Percentiles rank a stretch among this genome's conserved stretches.
These are phyloP conservation scores for Amblyopsis rosae DNA, from an alignment of 2,113 vertebrate species.

Conservation along the genomic window DNA sequence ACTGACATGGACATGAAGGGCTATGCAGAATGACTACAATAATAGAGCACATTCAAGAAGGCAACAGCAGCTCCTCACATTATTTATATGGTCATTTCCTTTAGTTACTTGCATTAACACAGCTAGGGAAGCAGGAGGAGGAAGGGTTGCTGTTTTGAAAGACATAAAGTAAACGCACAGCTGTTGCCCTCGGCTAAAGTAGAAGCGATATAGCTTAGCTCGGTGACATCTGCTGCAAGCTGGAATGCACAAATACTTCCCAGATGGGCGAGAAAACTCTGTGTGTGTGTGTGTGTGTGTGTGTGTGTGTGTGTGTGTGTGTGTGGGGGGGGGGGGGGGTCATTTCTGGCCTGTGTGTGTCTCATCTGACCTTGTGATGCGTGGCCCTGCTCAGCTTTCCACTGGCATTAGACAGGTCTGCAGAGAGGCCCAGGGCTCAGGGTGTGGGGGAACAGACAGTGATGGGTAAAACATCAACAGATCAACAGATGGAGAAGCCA, in stretches of 20 bases:
- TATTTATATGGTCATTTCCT: too few species aligned
- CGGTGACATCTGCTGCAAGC: conserved; percentile 62
- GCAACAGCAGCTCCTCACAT: too few species aligned
- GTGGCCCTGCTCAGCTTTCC: conserved; percentile 29
- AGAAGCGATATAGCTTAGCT: conserved; percentile 63
- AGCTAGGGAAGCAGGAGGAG: conserved; percentile 6
- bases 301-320: conserved; percentile 31
- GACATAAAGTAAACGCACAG: conserved; percentile 52
- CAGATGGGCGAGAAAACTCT: conserved; percentile 29
- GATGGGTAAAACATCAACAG: conserved; percentile 24
- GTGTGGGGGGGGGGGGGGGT: conserved; percentile 28
- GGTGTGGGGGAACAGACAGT: not conserved
- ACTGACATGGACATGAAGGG: not conserved
- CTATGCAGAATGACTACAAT: conserved; percentile 22
- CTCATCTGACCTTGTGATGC: conserved; percentile 30
- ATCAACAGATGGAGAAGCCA: conserved; percentile 36
- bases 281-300: not conserved
- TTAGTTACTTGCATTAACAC: too few species aligned
- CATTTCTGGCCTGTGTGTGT: conserved; percentile 33
- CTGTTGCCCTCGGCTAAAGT: conserved; percentile 59
- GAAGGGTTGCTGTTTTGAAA: conserved; percentile 51
- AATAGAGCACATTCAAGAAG: conserved; percentile 17
- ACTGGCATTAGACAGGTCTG: conserved; percentile 25
- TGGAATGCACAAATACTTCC: conserved; percentile 22
- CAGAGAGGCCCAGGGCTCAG: conserved; percentile 22